Evolutionary conservation across 2,113 vertebrate genomes (phyloP).

Genomic region (Heteronetta atricapilla): DNA sequence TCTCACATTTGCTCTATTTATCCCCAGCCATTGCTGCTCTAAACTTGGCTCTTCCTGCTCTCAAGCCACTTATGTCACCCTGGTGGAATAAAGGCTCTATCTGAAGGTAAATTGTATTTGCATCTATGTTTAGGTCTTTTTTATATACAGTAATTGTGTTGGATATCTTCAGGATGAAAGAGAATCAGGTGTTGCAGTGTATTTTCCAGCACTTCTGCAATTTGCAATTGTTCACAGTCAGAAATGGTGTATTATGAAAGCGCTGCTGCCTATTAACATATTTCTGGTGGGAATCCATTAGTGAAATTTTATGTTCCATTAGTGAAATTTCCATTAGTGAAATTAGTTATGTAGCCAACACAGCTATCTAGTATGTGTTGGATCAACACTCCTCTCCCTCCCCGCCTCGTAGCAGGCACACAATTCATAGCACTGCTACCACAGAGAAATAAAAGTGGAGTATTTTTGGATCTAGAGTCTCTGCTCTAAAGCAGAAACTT

Average conservation of each 20-base stretch:
- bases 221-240: background rate
- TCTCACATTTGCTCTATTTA: background rate
- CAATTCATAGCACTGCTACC: background rate
- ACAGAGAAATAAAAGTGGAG: background rate
- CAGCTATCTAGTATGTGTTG: background rate
- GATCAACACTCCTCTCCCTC: background rate
- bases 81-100: background rate
- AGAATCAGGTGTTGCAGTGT: background rate
- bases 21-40: background rate
- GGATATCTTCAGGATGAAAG: background rate
- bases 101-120: background rate
- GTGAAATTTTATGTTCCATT: constrained; percentile 30
- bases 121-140: background rate
- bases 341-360: constrained; percentile 3
- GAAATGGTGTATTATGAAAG: background rate
- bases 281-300: constrained; percentile 12
- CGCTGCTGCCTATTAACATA: background rate
- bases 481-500: background rate
- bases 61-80: background rate
- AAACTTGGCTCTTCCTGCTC: background rate
- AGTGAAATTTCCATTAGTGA: background rate
- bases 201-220: background rate
- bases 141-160: background rate
- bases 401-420: background rate
- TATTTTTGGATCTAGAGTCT: background rate